A percentile compares a stretch with the other conserved stretches of the same genome.
Conservation (phyloP, 2,113 vertebrate genomes). For the Fregata magnificens region DNA sequence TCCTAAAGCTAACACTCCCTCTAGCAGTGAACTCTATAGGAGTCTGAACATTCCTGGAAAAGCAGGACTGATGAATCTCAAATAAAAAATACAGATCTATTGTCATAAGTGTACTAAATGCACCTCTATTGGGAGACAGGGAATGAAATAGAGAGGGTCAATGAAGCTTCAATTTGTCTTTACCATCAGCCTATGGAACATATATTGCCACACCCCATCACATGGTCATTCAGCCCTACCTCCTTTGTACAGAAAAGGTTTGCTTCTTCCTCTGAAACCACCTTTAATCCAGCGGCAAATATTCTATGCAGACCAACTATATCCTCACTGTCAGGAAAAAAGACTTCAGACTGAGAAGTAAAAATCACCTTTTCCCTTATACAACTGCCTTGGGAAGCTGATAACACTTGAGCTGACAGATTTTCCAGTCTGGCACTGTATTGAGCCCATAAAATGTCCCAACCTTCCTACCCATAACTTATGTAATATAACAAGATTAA, state of each 20-base stretch:
- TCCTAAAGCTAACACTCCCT: background rate
- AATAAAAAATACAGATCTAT: background rate
- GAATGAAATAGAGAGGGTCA: background rate
- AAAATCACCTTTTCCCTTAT: background rate
- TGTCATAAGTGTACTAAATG: background rate
- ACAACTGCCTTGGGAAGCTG: background rate
- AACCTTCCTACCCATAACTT: background rate
- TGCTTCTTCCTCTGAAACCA: background rate
- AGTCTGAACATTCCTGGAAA: background rate
- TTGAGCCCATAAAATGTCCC: background rate
- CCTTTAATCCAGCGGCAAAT: background rate
- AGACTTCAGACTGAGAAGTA: background rate
- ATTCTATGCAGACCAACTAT: background rate
- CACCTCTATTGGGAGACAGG: background rate
- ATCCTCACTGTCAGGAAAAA: background rate
- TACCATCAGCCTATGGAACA: background rate
- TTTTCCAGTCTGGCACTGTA: background rate
- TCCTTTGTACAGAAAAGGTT: background rate
- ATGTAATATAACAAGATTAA: background rate
- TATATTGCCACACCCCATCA: accelerated
- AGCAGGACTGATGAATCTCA: background rate
- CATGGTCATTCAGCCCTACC: background rate
- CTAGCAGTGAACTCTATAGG: background rate
- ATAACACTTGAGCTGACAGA: background rate
- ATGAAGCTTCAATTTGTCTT: background rate